Base-by-base conservation (phyloP, 1,140 invertebrate genomes). In the Belonocnema kinseyi region DNA sequence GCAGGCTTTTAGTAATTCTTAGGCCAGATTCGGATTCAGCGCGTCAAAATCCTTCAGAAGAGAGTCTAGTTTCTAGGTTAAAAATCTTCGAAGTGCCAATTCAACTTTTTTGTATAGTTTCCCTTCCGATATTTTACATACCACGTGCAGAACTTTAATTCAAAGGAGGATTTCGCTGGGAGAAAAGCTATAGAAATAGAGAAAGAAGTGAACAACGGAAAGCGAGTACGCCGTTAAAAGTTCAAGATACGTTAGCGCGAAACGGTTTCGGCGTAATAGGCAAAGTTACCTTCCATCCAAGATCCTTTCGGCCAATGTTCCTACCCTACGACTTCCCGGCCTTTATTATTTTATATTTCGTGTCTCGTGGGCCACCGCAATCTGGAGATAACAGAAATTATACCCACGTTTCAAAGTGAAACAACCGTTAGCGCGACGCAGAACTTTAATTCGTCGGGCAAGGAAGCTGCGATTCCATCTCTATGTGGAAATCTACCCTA, bases 301-400 rank as follows among this genome's bases (percentile, higher is more conserved):
- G 73, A 73, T 71, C 53, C 61, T 66, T 66, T 66, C 26, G 33
- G 61, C 61, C 61, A 66, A 50, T 61, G 53, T 17, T 21, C 56
- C 40, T 52, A 66, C 19, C 58, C 74, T 61, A 76, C 54, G 72
- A 70, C 58, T 56, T 54, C 74, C 77, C 14, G 72, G 78, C 86
- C 80, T 87, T 90, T 91, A 90, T 91, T 89, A 91, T 90, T 90
- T 90, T 90, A 91, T 90, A 90, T 90, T 90, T 89, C 85, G 87
- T 79, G 83, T 87, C 80, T 81, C 80, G 80, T 77, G 74, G 80
- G 72, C 80, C 84, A 78, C 77, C 82, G 72, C 77, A 80, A 72
- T 76, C 78, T 77, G 72, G 81, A 90, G 90, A 91, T 91, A 91
- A 90, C 85, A 88, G 88, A 90, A 90, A 91, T 90, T 89, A 88